Evolutionary conservation across 2,888 invertebrate genomes (phyloP).

Genomic region (Seira musarum): DNA sequence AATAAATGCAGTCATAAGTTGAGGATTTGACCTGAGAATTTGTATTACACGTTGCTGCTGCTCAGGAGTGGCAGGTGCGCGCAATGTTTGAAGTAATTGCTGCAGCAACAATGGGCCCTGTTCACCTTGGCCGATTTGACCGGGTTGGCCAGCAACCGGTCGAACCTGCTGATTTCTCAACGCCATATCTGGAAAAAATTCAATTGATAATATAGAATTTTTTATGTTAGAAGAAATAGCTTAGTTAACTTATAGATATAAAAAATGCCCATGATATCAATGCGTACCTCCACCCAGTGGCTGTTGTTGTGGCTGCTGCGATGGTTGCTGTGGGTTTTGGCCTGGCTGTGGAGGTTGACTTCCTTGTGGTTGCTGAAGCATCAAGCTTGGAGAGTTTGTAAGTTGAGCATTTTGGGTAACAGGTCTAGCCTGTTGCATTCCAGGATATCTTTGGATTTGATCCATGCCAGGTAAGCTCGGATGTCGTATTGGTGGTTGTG

Average conservation of each 20-base stretch:
- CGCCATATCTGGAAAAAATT: slow-evolving; percentile 44
- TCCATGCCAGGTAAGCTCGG: slow-evolving; percentile 72
- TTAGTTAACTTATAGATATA: no score
- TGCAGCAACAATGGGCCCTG: slow-evolving; percentile 75
- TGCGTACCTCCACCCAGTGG: slow-evolving; percentile 49
- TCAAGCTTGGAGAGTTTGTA: slow-evolving; percentile 45
- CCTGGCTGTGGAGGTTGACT: slow-evolving; percentile 52
- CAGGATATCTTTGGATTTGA: slow-evolving; percentile 72
- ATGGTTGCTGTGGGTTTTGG: slow-evolving; percentile 56
- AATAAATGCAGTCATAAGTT: slow-evolving; percentile 95
- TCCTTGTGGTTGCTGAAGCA: slow-evolving; percentile 62
- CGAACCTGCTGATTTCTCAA: slow-evolving; percentile 70
- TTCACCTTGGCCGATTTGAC: slow-evolving; percentile 64
- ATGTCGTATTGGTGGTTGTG: slow-evolving; percentile 61
- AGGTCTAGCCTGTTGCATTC: slow-evolving; percentile 72
- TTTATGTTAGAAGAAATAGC: no score
- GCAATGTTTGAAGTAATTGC: slow-evolving; percentile 90
- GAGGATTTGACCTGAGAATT: slow-evolving; percentile 94
- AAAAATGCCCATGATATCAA: no score
- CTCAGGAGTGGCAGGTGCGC: slow-evolving; percentile 91
- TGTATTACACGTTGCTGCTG: slow-evolving; percentile 92
- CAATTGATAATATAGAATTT: no score
- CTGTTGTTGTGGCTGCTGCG: slow-evolving; percentile 49
- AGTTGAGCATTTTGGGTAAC: slow-evolving; percentile 63
- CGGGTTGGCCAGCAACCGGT: slow-evolving; percentile 67